Evolutionary conservation across 2,797 vertebrate species (phyloP), one percentile per base, ranked within the genome.

Genomic region (Florisuga fusca): DNA sequence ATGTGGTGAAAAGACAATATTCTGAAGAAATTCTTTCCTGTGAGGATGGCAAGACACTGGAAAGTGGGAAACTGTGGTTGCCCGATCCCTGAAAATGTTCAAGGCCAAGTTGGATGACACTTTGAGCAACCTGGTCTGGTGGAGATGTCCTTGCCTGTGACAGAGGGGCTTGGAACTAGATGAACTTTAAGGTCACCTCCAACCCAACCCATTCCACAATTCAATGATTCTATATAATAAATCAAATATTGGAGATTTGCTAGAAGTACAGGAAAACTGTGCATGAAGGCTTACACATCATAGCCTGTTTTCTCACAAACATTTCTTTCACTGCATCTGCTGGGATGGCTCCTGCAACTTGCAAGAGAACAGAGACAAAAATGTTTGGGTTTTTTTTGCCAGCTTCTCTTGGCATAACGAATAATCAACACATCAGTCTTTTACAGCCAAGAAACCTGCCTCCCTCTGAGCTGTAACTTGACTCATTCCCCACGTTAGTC

Each of bases 361-460:
- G 55, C 48, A 83, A 45, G 54, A 61, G 43, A 91, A 75, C 6
- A 34, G 43, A 63, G 54, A 85, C 3, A 48, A 36, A 85, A 62
- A 64, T 2, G 2, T 21, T 8, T 46, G 20, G 10, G 9, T 46
- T 46, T 25, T 62, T 73, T 69, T 48, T 50, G 81, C 80, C 91
- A 61, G 13, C 46, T 95, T 94, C 84, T 81, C 74, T 85, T 25
- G 68, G 81, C 53, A 77, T 95, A 95, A 92, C 0, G 20, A 64
- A 59, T 51, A 71, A 90, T 93, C 91, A 96, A 59, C 41, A 34
- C 90, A 94, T 69, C 77, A 84, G 90, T 54, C 69, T 93, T 97
- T 95, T 88, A 95, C 62, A 87, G 91, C 82, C 93, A 94, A 92
- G 96, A 96, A 92, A 94, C 61, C 36, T 80, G 73, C 51, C 53